Conservation (phyloP, 2,888 invertebrate genomes). For the Petrolisthes cinctipes region DNA sequence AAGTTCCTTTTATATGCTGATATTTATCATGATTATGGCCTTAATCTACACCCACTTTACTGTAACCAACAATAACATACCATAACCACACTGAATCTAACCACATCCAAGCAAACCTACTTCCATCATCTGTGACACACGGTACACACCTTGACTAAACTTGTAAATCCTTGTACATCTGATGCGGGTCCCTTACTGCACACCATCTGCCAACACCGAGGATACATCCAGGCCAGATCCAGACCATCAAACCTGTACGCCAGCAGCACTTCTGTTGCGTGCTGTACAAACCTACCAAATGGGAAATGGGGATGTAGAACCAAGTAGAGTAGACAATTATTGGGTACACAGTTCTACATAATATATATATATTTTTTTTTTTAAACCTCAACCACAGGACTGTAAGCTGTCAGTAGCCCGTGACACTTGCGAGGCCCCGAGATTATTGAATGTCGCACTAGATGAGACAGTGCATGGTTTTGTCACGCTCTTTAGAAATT, state of each 20-base stretch:
- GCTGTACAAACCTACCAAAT: conserved; percentile 66
- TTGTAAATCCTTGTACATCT: conserved; percentile 83
- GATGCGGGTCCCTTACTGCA: conserved; percentile 84
- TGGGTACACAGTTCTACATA: too few species aligned
- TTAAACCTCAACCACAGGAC: too few species aligned
- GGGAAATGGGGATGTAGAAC: too few species aligned
- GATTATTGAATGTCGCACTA: too few species aligned
- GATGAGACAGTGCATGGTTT: too few species aligned
- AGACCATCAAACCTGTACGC: conserved; percentile 86
- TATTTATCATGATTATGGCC: not conserved
- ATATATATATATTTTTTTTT: too few species aligned
- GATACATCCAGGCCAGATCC: conserved; percentile 95
- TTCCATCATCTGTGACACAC: not conserved
- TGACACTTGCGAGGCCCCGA: too few species aligned
- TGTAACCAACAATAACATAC: not conserved
- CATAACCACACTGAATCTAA: not conserved
- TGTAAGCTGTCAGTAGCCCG: too few species aligned
- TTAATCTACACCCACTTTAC: not conserved
- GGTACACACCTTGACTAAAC: conserved; percentile 77
- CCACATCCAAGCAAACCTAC: not conserved
- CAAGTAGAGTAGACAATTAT: too few species aligned
- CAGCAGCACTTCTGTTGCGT: conserved; percentile 78
- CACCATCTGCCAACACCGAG: conserved; percentile 92
- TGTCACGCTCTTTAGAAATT: too few species aligned
- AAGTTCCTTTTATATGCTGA: too few species aligned